These are phyloP conservation scores for Magallana nippona DNA, from an alignment of 2,888 invertebrate genomes.

Conservation along the genomic window DNA sequence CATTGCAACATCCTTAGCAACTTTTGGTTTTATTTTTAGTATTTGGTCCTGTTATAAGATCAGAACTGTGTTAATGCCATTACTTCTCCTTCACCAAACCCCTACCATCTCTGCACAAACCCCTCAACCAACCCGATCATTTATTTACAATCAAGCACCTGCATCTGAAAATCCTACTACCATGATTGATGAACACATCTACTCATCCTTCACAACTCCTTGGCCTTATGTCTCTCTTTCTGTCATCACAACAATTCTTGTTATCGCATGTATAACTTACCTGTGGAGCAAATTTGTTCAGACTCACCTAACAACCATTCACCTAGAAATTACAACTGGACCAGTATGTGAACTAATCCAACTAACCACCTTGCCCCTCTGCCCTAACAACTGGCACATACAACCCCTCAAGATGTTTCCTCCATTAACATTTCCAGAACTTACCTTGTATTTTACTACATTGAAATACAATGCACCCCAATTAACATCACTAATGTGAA, in stretches of 20 bases:
- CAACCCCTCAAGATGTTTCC: background rate
- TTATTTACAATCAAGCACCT: slow-evolving; percentile 13
- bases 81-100: slow-evolving; percentile 22
- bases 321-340: slow-evolving; percentile 38
- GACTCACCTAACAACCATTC: background rate
- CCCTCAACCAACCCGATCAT: slow-evolving; percentile 19
- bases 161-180: no score
- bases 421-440: background rate
- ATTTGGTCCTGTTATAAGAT: slow-evolving; percentile 29
- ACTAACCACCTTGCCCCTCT: slow-evolving; percentile 5
- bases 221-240: slow-evolving; percentile 31
- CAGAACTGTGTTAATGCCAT: background rate
- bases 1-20: slow-evolving; percentile 9
- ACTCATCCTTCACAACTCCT: background rate
- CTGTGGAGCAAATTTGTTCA: background rate
- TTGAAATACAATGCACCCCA: background rate
- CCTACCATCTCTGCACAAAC: background rate
- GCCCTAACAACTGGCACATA: slow-evolving; percentile 36
- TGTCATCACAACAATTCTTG: background rate
- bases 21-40: background rate
- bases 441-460: background rate
- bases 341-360: background rate
- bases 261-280: background rate
- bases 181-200: background rate
- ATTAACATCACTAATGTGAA: slow-evolving; percentile 4